Base-by-base conservation (phyloP, 2,113 vertebrate species). In the Mastomys natalensis region DNA sequence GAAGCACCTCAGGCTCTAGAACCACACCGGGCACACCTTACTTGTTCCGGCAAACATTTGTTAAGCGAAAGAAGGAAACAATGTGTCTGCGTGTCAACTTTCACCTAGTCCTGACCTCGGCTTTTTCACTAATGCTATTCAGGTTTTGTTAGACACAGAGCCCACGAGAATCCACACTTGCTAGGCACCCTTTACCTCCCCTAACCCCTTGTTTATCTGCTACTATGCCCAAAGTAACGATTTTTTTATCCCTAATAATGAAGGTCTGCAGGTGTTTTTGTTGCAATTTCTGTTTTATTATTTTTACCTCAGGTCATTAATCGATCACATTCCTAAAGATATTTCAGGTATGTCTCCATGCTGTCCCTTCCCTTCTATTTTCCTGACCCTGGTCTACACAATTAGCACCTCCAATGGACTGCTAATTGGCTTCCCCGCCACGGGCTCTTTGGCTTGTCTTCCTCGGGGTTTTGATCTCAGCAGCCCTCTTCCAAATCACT, bases 371-470 rank as follows among this genome's bases (percentile, higher is more conserved):
- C 85, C 94, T 82, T 97, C 88, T 92, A 60, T 72, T 95, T 84
- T 90, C 77, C 34, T 60, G 70, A 86, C 86, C 72, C 53, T 45
- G 1, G 34, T 53, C 95, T 87, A 90, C 55, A 89, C 94, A 96
- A 96, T 98, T 97, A 97, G 96, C 96, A 97, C 97, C 97, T 97
- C 95, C 94, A 93, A 95, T 93, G 95, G 94, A 92, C 74, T 95
- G 87, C 78, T 97, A 96, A 97, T 95, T 97, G 93, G 40, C 87
- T 77, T 93, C 60, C 64, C 26, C 68, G 21, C 90, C 76, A 70
- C 31, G 40, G 96, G 12, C 74, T 91, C 64, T 80, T 96, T 96
- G 95, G 91, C 96, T 96, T 95, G 73, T 96, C 92, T 89, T 87
- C 96, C 94, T 94, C 73, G 51, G 87, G n/a, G 11, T 97, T 97